A percentile compares a stretch with the other conserved stretches of the same genome.
These are phyloP conservation scores for Tetragonula carbonaria DNA, from an alignment of 2,888 invertebrate genomes.

Conservation along the genomic window DNA sequence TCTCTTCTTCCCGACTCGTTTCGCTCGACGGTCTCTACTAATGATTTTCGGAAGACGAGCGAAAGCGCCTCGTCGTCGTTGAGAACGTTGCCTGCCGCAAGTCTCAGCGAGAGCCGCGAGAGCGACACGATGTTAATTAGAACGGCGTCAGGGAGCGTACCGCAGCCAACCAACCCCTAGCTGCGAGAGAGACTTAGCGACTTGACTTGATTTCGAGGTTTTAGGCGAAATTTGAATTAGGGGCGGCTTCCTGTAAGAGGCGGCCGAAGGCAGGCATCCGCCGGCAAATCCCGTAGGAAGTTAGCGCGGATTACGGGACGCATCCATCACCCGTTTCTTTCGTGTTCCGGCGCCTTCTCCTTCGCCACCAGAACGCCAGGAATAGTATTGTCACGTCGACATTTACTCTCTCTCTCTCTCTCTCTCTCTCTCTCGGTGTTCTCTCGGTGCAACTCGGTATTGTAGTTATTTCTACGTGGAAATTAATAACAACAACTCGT, in stretches of 20 bases:
- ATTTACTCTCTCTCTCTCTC: neutral
- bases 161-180: conserved; percentile 45
- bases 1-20: conserved; percentile 11
- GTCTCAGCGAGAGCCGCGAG: conserved; percentile 62
- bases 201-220: conserved; percentile 83
- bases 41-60: conserved; percentile 77
- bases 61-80: conserved; percentile 25
- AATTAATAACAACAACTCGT: conserved; percentile 6
- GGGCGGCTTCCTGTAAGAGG: conserved; percentile 70
- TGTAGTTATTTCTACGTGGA: neutral
- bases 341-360: conserved; percentile 34
- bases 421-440: neutral
- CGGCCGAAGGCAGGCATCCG: conserved; percentile 66
- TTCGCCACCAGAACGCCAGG: neutral
- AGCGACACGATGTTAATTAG: conserved; percentile 84
- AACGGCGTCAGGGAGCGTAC: conserved; percentile 74
- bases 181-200: conserved; percentile 79
- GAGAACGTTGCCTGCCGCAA: conserved; percentile 46
- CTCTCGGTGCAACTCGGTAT: neutral
- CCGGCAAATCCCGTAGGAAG: conserved; percentile 82
- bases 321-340: conserved; percentile 83
- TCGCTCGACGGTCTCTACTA: conserved; percentile 59
- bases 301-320: conserved; percentile 82
- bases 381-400: conserved; percentile 40
- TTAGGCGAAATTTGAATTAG: conserved; percentile 77